These are phyloP conservation scores for Andrena dorsata DNA, from an alignment of 2,888 invertebrate genomes.

Conservation along the genomic window DNA sequence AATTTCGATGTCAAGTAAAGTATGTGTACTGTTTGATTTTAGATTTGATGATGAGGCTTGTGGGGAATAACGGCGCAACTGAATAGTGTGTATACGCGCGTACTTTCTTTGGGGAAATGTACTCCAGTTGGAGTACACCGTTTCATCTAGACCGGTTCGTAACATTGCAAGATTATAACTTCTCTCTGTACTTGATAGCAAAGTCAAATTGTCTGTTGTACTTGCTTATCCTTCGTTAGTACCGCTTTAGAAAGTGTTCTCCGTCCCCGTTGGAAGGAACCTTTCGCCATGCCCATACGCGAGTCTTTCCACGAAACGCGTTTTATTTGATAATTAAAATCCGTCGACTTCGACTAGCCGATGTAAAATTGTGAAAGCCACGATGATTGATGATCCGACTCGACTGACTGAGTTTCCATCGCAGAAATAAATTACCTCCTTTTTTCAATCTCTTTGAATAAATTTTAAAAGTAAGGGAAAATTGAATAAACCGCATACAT, in stretches of 20 bases:
- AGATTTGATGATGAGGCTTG: neutral
- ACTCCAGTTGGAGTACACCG: conserved; percentile 47
- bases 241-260: conserved; percentile 47
- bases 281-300: conserved; percentile 22
- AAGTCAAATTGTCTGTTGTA: conserved; percentile 24
- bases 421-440: neutral
- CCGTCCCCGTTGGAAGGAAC: conserved; percentile 11
- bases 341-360: neutral
- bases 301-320: conserved; percentile 24
- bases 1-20: too few relatives aligned
- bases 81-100: neutral
- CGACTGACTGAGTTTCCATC: neutral
- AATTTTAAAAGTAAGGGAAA: neutral
- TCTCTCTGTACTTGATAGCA: conserved; percentile 25
- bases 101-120: conserved; percentile 18
- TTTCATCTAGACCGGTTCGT: conserved; percentile 46
- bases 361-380: conserved; percentile 2
- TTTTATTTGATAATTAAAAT: conserved; percentile 44
- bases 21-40: too few relatives aligned
- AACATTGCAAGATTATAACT: conserved; percentile 32
- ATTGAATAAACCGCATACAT: neutral
- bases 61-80: neutral
- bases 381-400: neutral
- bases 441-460: neutral
- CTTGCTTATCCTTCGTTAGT: conserved; percentile 40